Evolutionary conservation across 1,140 invertebrate species (phyloP).

Genomic region (Spodoptera frugiperda): DNA sequence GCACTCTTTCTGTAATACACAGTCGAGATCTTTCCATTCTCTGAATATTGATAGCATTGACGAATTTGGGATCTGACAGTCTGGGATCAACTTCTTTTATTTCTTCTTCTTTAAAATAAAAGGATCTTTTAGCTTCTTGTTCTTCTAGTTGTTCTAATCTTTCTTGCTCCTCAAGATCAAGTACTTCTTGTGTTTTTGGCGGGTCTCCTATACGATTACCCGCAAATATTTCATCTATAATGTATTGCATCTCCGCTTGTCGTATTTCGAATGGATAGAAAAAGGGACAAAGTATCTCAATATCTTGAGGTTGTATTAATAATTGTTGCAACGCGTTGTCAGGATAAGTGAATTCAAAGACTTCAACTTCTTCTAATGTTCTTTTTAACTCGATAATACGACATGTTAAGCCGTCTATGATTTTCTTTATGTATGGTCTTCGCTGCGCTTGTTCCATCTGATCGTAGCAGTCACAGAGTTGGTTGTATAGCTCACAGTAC

Average conservation of each 20-base stretch:
- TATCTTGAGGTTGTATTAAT: conserved; percentile 73
- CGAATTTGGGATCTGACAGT: conserved; percentile 65
- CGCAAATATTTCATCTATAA: conserved; percentile 77
- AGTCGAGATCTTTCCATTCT: conserved; percentile 74
- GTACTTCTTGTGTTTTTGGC: conserved; percentile 71
- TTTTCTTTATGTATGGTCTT: conserved; percentile 69
- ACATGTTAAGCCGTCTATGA: conserved; percentile 77
- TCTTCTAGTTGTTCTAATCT: conserved; percentile 67
- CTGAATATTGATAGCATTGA: conserved; percentile 75
- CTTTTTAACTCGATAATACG: conserved; percentile 73
- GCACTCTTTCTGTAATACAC: conserved; percentile 58
- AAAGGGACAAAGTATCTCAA: conserved; percentile 76
- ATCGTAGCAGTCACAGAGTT: conserved; percentile 79
- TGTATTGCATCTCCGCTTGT: conserved; percentile 76
- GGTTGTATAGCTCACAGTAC: conserved; percentile 77
- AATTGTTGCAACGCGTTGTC: conserved; percentile 79
- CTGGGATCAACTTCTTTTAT: conserved; percentile 62
- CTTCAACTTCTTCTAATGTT: conserved; percentile 74
- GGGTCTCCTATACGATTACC: conserved; percentile 79
- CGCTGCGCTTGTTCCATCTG: conserved; percentile 81
- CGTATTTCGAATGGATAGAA: conserved; percentile 80
- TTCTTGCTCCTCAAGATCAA: conserved; percentile 60
- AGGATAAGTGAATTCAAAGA: conserved; percentile 77
- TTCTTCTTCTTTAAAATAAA: conserved; percentile 62
- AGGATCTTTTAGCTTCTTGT: conserved; percentile 64